These are phyloP conservation scores for Urocynchramus pylzowi DNA, from an alignment of 2,113 vertebrate species.

Conservation along the genomic window DNA sequence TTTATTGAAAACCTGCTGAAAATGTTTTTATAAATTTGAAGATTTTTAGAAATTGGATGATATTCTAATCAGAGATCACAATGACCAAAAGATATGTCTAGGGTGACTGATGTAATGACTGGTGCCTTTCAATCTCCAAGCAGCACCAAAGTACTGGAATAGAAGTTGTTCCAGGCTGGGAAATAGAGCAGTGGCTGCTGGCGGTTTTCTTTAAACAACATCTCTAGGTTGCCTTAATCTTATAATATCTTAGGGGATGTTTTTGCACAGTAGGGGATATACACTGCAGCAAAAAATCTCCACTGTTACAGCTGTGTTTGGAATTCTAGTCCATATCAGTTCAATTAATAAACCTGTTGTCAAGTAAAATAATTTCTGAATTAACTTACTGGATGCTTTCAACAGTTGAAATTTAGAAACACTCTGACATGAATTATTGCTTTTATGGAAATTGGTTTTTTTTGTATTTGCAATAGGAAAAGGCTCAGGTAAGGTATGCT, in stretches of 20 bases:
- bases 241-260: background rate
- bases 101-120: background rate
- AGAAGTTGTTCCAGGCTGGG: background rate
- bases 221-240: background rate
- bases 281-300: background rate
- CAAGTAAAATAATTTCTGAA: background rate
- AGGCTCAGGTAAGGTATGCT: background rate
- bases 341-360: background rate
- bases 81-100: background rate
- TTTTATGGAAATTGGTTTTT: background rate
- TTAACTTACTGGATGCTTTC: background rate
- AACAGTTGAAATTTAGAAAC: background rate
- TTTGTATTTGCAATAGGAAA: background rate
- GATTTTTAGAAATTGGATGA: background rate
- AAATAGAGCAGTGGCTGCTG: background rate
- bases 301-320: background rate
- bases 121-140: background rate
- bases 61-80: background rate
- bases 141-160: background rate
- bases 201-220: background rate
- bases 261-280: background rate
- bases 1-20: background rate
- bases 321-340: background rate
- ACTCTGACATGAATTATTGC: background rate
- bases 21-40: background rate